Evolutionary conservation across 2,113 vertebrate species (phyloP).

Genomic region (Archocentrus centrarchus): DNA sequence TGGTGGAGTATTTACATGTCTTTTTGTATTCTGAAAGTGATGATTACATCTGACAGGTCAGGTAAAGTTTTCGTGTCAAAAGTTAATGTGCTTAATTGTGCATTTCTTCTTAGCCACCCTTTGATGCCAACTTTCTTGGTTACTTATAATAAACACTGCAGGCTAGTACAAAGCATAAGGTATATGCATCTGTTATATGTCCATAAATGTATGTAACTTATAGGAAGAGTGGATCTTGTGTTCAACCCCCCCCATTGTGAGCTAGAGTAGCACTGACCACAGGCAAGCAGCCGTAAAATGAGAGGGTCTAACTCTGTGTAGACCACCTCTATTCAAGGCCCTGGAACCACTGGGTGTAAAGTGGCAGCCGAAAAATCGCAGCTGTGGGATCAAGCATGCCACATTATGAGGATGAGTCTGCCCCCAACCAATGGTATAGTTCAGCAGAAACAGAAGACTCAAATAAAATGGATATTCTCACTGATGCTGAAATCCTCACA

Average conservation of each 20-base stretch:
- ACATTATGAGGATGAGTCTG: constrained; percentile 60
- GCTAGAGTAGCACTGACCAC: constrained; percentile 50
- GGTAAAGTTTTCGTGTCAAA: neutral
- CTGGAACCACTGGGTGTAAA: constrained; percentile 65
- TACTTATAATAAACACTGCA: neutral
- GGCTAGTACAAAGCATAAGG: neutral
- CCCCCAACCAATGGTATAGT: constrained; percentile 45
- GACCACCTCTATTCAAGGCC: constrained; percentile 76
- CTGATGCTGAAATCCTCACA: constrained; percentile 7
- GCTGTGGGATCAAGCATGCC: constrained; percentile 71
- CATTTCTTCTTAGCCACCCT: neutral
- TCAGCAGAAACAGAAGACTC: constrained; percentile 26
- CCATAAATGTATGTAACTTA: neutral
- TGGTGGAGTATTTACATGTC: neutral
- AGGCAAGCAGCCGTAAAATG: constrained; percentile 56
- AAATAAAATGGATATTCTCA: constrained; percentile 27
- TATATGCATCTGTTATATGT: neutral
- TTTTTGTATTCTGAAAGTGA: neutral
- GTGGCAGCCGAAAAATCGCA: constrained; percentile 81
- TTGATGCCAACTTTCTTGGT: neutral
- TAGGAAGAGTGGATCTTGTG: neutral
- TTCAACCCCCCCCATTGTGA: constrained; percentile 27
- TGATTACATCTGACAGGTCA: neutral
- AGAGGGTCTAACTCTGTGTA: constrained; percentile 64
- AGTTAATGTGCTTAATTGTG: neutral